phyloP scores from a whole-genome alignment of 2,797 vertebrate genomes.

The Liparis tanakae region DNA sequence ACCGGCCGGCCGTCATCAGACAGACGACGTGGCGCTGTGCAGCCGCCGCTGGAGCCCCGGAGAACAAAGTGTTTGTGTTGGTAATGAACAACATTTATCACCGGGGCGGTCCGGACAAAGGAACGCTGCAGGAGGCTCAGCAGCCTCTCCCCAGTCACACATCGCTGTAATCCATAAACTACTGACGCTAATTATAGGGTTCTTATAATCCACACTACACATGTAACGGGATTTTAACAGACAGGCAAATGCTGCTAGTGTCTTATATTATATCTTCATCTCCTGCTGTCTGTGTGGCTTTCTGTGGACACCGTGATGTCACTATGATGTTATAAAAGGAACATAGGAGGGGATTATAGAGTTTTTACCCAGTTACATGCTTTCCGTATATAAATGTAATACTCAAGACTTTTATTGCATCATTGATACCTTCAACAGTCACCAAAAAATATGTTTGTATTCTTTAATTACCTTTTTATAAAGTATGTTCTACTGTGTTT shows the following conservation, averaged over 20 bases:
- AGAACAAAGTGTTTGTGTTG: conserved; percentile 19
- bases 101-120: conserved; percentile 14
- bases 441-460: neutral
- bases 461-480: neutral
- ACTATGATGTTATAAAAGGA: neutral
- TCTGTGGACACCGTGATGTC: neutral
- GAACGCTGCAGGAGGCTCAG: neutral
- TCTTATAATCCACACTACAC: neutral
- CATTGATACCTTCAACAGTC: neutral
- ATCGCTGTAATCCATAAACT: conserved; percentile 1
- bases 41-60: neutral
- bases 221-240: neutral
- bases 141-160: neutral
- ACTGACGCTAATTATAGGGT: neutral
- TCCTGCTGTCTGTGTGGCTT: neutral
- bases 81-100: conserved; percentile 19
- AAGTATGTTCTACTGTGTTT: neutral
- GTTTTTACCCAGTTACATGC: neutral
- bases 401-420: neutral
- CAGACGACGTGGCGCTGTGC: conserved; percentile 7
- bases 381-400: neutral
- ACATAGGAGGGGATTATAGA: neutral
- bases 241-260: neutral
- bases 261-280: neutral
- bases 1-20: conserved; percentile 30